Base-by-base conservation (phyloP, 23 tunicate genomes). In the Halocynthia aurantium region DNA sequence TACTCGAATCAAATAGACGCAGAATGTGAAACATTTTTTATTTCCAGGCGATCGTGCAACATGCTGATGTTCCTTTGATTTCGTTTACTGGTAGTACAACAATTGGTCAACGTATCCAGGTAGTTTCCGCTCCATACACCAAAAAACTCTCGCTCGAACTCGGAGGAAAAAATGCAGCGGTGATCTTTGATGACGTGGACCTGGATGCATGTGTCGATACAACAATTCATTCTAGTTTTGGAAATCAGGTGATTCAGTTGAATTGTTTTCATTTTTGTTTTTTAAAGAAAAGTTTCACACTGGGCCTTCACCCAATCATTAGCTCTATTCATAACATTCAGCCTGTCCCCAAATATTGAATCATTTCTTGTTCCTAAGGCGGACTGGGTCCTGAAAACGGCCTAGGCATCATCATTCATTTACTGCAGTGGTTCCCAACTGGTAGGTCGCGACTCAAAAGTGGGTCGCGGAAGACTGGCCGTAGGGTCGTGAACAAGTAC, bases 71-170 rank as follows among this genome's bases (percentile, higher is more conserved):
- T 57, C 81, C 93, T 49, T 55, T 93, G 10, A 68, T 93, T 15
- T 93, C 98, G 5, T 93, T 93, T 62, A 93, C 98, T 67, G 98
- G 98, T 6, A 85, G 92, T 75, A 93, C 98, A 49, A 22, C 61
- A 11, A 80, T 86, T 71, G 98, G 98, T 5, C 71, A 86, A 13
- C 81, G 70, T 22, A 93, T 93, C n/a, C 50, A 73, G 53, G 88
- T 69, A 82, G 55, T 63, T 12, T 17, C 87, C 6, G 93, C 98
- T 9, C 88, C 88, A 0, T 71, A 58, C 52, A 73, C 80, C 52
- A 93, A 93, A 63, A 83, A 86, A 52, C 40, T 86, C 13, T 86
- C 98, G 7, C 77, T 93, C n/a, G 98, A 93, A 70, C 73, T 93
- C 18, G 98, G 98, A 18, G 98, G 98, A 7, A 93, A 93, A 82